These are phyloP conservation scores for Drosophila pseudotakahashii DNA, from an alignment of 2,888 invertebrate species.

Conservation along the genomic window DNA sequence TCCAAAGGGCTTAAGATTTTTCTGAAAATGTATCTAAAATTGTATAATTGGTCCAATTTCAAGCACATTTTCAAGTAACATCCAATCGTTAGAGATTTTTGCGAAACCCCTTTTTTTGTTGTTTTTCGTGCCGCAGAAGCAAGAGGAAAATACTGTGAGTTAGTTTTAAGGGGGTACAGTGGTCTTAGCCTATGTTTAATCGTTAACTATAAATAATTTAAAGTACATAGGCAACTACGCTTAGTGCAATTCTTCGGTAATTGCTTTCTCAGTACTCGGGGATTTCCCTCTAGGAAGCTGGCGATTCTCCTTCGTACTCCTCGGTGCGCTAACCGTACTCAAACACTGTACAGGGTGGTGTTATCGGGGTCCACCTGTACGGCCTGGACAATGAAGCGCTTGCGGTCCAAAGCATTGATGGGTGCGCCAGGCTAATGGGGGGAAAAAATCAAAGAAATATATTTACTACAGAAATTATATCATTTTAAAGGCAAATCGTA, in stretches of 20 bases:
- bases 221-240: constrained; percentile 31
- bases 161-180: neutral
- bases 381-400: constrained; percentile 82
- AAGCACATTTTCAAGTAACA: neutral
- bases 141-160: constrained; percentile 2
- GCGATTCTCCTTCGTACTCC: constrained; percentile 17
- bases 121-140: neutral
- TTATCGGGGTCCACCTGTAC: constrained; percentile 81
- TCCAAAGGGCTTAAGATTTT: neutral
- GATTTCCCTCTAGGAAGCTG: constrained; percentile 12
- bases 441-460: neutral
- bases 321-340: neutral
- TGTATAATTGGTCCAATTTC: neutral
- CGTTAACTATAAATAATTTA: constrained; percentile 38
- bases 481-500: neutral
- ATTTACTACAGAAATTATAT: neutral
- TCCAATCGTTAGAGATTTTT: neutral
- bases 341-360: constrained; percentile 78
- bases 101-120: neutral
- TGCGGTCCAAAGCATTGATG: constrained; percentile 67
- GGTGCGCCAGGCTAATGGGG: constrained; percentile 50
- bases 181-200: constrained; percentile 20
- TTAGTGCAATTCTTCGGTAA: constrained; percentile 23
- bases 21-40: neutral
- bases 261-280: constrained; percentile 38